These are phyloP conservation scores for Drosophila quadrilineata DNA, from an alignment of 1,140 invertebrate genomes.

Conservation along the genomic window DNA sequence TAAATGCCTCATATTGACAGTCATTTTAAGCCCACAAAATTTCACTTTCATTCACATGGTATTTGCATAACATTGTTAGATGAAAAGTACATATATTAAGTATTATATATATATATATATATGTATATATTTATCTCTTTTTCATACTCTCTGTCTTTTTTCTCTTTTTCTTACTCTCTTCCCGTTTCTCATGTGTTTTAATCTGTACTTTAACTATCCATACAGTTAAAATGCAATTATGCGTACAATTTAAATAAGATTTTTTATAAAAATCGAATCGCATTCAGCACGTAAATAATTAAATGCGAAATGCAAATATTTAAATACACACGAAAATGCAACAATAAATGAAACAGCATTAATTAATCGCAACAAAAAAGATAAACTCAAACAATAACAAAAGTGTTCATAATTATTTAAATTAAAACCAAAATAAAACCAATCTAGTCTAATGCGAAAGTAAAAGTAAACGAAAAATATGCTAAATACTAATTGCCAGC, in stretches of 20 bases:
- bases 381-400: conserved; percentile 43
- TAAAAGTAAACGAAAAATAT: conserved; percentile 30
- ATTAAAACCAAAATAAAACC: no score
- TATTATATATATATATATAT: conserved; percentile 8
- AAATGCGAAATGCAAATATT: conserved; percentile 62
- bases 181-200: conserved; percentile 5
- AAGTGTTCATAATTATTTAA: conserved; percentile 70
- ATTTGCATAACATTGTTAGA: conserved; percentile 8
- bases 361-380: conserved; percentile 30
- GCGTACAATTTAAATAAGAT: conserved; percentile 33
- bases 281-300: conserved; percentile 27
- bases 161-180: conserved; percentile 17
- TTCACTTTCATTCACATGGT: conserved; percentile 10
- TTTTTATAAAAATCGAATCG: conserved; percentile 34
- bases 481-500: conserved; percentile 50
- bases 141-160: conserved; percentile 32
- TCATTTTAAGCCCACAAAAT: neutral
- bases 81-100: no score
- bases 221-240: conserved; percentile 60
- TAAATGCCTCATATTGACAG: neutral
- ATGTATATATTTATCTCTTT: conserved; percentile 33
- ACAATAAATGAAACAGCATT: conserved; percentile 40
- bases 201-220: no score
- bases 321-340: conserved; percentile 40
- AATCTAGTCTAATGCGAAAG: conserved; percentile 36